Percentiles rank a stretch among this genome's conserved stretches.
These are phyloP conservation scores for Bombyx mori DNA, from an alignment of 1,140 invertebrate genomes.

Conservation along the genomic window ASM3026992v2 NC_085117.1:20229501-20230000, in stretches of 20 bases:
- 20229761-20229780: neutral
- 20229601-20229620: too few relatives aligned
- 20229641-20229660: too few relatives aligned
- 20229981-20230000: slow-evolving; percentile 49
- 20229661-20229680: too few relatives aligned
- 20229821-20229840: slow-evolving; percentile 35
- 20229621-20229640: too few relatives aligned
- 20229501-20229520: too few relatives aligned
- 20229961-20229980: slow-evolving; percentile 40
- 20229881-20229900: slow-evolving; percentile 42
- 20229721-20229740: slow-evolving; percentile 1
- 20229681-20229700: too few relatives aligned
- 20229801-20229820: slow-evolving; percentile 40
- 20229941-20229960: slow-evolving; percentile 30
- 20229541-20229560: too few relatives aligned
- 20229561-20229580: too few relatives aligned
- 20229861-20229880: slow-evolving; percentile 53
- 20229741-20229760: slow-evolving; percentile 2
- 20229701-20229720: too few relatives aligned
- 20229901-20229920: slow-evolving; percentile 58
- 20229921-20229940: slow-evolving; percentile 38
- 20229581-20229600: too few relatives aligned
- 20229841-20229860: slow-evolving; percentile 40
- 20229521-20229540: too few relatives aligned
- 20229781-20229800: neutral